Evolutionary conservation across 1,140 invertebrate genomes (phyloP).

Genomic region (Sitophilus oryzae): DNA sequence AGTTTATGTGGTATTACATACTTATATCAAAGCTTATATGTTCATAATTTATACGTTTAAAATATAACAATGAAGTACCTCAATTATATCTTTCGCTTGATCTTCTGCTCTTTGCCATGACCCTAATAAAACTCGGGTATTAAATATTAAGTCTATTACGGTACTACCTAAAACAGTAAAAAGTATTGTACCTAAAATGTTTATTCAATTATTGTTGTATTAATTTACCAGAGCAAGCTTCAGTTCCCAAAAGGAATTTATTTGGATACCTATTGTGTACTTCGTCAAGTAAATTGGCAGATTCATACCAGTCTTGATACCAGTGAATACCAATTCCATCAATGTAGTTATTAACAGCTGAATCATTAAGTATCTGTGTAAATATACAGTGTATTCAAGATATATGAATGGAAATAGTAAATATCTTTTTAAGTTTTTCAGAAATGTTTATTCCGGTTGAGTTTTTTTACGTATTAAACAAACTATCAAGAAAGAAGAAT

Average conservation of each 20-base stretch:
- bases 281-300: slow-evolving; percentile 5
- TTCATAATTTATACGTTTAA: too few species aligned
- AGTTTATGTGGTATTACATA: too few species aligned
- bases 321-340: slow-evolving; percentile 19
- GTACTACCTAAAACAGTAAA: not conserved
- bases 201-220: not conserved
- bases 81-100: not conserved
- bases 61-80: too few species aligned
- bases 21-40: too few species aligned
- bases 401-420: too few species aligned
- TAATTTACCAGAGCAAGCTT: slow-evolving; percentile 7
- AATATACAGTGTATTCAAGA: too few species aligned
- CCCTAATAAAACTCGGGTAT: not conserved
- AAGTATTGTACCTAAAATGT: not conserved
- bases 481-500: too few species aligned
- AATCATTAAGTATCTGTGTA: slow-evolving; percentile 1
- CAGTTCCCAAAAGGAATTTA: slow-evolving; percentile 16
- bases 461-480: too few species aligned
- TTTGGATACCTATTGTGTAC: slow-evolving; percentile 1
- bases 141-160: not conserved
- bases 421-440: too few species aligned
- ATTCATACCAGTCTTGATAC: slow-evolving; percentile 4
- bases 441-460: too few species aligned
- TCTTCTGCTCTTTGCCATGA: not conserved
- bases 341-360: not conserved